Evolutionary conservation across 2,888 invertebrate species (phyloP).

Genomic region (Apodemia mormo): DNA sequence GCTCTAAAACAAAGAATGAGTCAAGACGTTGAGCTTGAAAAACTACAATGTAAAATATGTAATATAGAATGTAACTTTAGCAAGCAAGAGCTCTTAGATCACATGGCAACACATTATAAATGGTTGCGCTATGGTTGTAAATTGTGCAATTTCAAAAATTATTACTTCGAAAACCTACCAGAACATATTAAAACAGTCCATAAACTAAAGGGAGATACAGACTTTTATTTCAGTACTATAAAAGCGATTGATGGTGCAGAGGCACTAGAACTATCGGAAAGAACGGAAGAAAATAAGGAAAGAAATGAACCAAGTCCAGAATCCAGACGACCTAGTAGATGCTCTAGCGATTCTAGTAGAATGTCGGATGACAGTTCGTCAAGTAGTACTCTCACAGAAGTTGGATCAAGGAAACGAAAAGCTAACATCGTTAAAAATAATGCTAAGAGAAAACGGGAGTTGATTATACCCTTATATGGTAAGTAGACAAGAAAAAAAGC

Average conservation of each 20-base stretch:
- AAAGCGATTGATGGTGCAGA: slow-evolving; percentile 68
- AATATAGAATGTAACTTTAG: slow-evolving; percentile 65
- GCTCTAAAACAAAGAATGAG: slow-evolving; percentile 62
- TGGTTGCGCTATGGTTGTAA: slow-evolving; percentile 90
- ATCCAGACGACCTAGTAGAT: slow-evolving; percentile 67
- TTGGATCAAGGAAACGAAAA: slow-evolving; percentile 61
- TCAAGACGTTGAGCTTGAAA: slow-evolving; percentile 63
- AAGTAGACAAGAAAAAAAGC: not conserved
- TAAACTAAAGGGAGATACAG: slow-evolving; percentile 79
- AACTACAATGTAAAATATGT: slow-evolving; percentile 78
- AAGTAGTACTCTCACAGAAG: slow-evolving; percentile 57
- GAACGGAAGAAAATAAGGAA: slow-evolving; percentile 51
- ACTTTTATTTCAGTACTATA: slow-evolving; percentile 74
- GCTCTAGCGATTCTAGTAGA: slow-evolving; percentile 72
- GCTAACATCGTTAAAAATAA: slow-evolving; percentile 47
- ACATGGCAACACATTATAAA: slow-evolving; percentile 85
- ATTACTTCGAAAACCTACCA: slow-evolving; percentile 83
- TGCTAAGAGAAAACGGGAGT: slow-evolving; percentile 55
- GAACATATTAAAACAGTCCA: slow-evolving; percentile 85
- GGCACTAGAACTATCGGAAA: slow-evolving; percentile 59
- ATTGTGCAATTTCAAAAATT: slow-evolving; percentile 86
- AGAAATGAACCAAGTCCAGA: slow-evolving; percentile 55
- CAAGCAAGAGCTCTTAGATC: slow-evolving; percentile 78
- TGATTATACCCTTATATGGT: slow-evolving; percentile 16
- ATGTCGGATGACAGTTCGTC: slow-evolving; percentile 73